phyloP scores from a whole-genome alignment of 2,888 invertebrate genomes.

The Amphipyra berbera region DNA sequence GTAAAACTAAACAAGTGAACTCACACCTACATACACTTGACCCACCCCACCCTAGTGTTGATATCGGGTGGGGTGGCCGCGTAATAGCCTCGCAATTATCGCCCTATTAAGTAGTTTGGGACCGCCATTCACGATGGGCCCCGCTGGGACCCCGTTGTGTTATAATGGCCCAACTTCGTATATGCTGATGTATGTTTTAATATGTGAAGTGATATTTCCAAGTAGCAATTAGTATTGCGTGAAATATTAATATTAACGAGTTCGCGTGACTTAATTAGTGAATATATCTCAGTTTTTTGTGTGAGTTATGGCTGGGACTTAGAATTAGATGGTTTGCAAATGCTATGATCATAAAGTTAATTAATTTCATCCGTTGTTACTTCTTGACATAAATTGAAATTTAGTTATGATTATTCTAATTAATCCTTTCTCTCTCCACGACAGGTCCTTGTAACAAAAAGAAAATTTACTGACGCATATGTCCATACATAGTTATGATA shows the following conservation, averaged over 20 bases:
- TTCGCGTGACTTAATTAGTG: constrained; percentile 50
- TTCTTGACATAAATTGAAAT: too few species aligned
- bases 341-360: too few species aligned
- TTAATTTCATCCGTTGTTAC: too few species aligned
- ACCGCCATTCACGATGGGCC: constrained; percentile 70
- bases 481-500: too few species aligned
- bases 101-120: constrained; percentile 87
- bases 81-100: constrained; percentile 85
- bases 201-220: constrained; percentile 57
- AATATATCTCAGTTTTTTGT: constrained; percentile 40
- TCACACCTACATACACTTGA: constrained; percentile 30
- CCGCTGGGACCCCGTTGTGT: constrained; percentile 56
- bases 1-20: constrained; percentile 30
- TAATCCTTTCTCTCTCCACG: too few species aligned
- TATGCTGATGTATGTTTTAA: constrained; percentile 47
- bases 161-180: constrained; percentile 48
- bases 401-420: too few species aligned
- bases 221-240: constrained; percentile 54
- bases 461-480: too few species aligned
- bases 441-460: too few species aligned
- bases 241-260: constrained; percentile 54
- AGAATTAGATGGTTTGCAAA: constrained; percentile 20
- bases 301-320: constrained; percentile 16
- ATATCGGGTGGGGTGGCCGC: constrained; percentile 50
- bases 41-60: constrained; percentile 24